Conservation (phyloP, 2,888 invertebrate species). For the Eupelmus urozonus region DNA sequence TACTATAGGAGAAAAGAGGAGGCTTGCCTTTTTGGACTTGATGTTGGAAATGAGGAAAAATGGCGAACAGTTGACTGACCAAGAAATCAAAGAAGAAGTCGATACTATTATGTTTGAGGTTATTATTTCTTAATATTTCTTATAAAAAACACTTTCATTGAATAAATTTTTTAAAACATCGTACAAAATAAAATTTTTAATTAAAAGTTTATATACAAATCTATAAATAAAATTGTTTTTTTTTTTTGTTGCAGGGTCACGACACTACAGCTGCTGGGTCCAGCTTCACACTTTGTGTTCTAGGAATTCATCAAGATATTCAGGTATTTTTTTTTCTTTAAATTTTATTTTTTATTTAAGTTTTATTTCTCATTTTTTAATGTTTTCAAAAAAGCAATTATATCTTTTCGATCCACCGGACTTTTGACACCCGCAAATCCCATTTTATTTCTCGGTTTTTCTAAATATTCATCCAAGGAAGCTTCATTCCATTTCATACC, state of each 20-base stretch:
- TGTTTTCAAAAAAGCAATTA: conserved; percentile 82
- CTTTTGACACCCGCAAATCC: conserved; percentile 86
- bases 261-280: conserved; percentile 90
- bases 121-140: conserved; percentile 49
- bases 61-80: conserved; percentile 84
- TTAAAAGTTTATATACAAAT: not conserved
- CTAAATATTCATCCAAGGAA: conserved; percentile 83
- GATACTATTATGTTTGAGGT: conserved; percentile 93
- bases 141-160: not conserved
- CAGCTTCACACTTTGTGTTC: conserved; percentile 88
- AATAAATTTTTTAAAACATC: conserved; percentile 16
- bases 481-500: conserved; percentile 83
- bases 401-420: conserved; percentile 81
- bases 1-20: conserved; percentile 85
- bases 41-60: conserved; percentile 88
- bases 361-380: conserved; percentile 63
- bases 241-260: conserved; percentile 81
- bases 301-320: conserved; percentile 86
- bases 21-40: conserved; percentile 92
- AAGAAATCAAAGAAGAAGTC: conserved; percentile 90
- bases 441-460: conserved; percentile 87
- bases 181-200: not conserved
- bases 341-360: conserved; percentile 1
- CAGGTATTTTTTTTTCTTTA: conserved; percentile 77
- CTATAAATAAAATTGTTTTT: conserved; percentile 10